Percentiles rank a stretch among this genome's conserved stretches.
Conservation (phyloP, 1,140 invertebrate species). For the Drosophila malerkotliana region DNA sequence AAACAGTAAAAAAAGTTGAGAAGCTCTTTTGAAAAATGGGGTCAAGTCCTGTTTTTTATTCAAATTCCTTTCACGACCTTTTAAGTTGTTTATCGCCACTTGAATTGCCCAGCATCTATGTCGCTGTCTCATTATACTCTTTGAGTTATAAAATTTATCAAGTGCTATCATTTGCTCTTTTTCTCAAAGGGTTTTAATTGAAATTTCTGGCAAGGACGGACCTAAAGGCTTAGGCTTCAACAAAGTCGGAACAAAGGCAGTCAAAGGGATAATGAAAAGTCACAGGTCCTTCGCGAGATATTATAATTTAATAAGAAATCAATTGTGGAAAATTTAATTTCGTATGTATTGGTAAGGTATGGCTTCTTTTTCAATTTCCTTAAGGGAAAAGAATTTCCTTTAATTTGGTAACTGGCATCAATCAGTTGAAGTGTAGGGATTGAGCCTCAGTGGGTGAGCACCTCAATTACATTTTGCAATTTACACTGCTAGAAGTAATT, state of each 20-base stretch:
- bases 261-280: conserved; percentile 8
- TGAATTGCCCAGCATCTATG: conserved; percentile 18
- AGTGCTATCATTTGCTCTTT: conserved; percentile 46
- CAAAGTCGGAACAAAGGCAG: conserved; percentile 10
- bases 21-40: conserved; percentile 11
- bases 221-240: conserved; percentile 5
- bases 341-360: too few relatives aligned
- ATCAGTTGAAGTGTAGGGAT: conserved; percentile 34
- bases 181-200: conserved; percentile 63
- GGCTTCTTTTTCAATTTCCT: background rate
- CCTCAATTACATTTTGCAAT: conserved; percentile 58
- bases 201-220: conserved; percentile 51
- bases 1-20: conserved; percentile 25
- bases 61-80: conserved; percentile 39
- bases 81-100: conserved; percentile 52
- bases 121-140: conserved; percentile 20
- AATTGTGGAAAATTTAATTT: background rate
- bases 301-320: conserved; percentile 45
- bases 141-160: conserved; percentile 59
- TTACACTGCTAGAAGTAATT: too few relatives aligned
- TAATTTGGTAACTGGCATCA: conserved; percentile 25
- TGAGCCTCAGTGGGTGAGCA: conserved; percentile 22
- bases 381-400: background rate
- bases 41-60: conserved; percentile 26
- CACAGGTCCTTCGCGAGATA: background rate